Evolutionary conservation across 2,888 invertebrate genomes (phyloP).

Genomic region (Drosophila mimica): DNA sequence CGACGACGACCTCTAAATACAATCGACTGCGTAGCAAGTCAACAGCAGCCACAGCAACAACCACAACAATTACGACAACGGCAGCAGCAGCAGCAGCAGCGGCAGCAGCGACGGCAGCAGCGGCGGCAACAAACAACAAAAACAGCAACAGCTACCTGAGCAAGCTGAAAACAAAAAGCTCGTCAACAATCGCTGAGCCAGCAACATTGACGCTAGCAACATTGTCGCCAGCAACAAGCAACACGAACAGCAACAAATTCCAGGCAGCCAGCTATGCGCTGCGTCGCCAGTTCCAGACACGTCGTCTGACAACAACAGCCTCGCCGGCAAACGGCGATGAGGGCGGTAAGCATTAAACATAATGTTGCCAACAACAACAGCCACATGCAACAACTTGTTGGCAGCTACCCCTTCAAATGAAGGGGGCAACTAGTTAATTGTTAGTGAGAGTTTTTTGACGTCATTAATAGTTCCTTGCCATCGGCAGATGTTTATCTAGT

Average conservation of each 20-base stretch:
- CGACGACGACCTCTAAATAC: conserved; percentile 73
- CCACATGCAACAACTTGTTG: conserved; percentile 3
- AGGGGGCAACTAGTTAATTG: neutral
- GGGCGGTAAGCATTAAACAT: conserved; percentile 64
- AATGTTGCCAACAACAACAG: conserved; percentile 8
- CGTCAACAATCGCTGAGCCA: conserved; percentile 33
- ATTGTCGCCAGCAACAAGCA: conserved; percentile 57
- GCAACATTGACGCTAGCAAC: conserved; percentile 39
- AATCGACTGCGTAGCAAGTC: conserved; percentile 70
- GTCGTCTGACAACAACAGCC: conserved; percentile 76
- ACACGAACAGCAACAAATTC: conserved; percentile 53
- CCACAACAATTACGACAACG: conserved; percentile 47
- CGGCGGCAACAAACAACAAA: conserved; percentile 32
- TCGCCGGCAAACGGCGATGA: conserved; percentile 62
- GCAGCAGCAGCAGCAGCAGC: conserved; percentile 19
- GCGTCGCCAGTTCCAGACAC: conserved; percentile 79
- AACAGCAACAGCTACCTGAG: conserved; percentile 42
- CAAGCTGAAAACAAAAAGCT: conserved; percentile 60
- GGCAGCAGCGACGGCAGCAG: conserved; percentile 27
- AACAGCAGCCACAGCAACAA: conserved; percentile 36
- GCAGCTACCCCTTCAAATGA: neutral
- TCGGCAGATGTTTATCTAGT: neutral
- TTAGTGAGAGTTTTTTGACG: neutral
- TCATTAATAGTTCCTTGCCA: no score
- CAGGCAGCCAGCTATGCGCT: conserved; percentile 66